These are phyloP conservation scores for Plecotus auritus DNA, from an alignment of 2,113 vertebrate species.

Conservation along the genomic window DNA sequence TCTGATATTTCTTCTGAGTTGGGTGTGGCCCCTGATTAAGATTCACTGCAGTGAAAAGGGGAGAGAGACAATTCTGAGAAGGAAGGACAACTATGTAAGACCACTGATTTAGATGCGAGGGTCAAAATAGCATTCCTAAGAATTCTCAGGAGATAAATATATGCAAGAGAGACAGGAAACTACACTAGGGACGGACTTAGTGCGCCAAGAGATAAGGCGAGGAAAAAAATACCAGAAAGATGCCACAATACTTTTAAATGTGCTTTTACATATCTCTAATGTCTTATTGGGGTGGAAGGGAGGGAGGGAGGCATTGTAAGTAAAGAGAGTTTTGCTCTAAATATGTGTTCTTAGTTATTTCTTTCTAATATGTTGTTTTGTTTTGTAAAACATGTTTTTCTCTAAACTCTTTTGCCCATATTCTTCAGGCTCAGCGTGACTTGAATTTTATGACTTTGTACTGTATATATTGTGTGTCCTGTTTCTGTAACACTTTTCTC, in stretches of 20 bases:
- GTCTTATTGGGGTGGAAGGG: background rate
- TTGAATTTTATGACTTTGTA: background rate
- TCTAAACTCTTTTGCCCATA: background rate
- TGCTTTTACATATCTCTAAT: too few species aligned
- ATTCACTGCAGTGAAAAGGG: background rate
- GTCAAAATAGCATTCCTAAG: background rate
- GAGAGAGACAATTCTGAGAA: background rate
- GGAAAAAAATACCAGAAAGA: background rate
- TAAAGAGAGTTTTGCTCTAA: background rate
- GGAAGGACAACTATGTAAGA: background rate
- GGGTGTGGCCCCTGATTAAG: background rate
- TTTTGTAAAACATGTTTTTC: background rate
- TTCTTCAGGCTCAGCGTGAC: background rate
- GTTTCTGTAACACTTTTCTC: slow-evolving; percentile 79
- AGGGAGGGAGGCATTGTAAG: background rate
- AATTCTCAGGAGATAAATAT: background rate
- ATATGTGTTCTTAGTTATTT: background rate
- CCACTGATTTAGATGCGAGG: background rate
- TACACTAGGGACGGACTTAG: background rate
- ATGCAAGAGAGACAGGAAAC: background rate
- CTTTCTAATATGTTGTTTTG: background rate
- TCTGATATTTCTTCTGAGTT: background rate
- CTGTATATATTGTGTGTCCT: background rate
- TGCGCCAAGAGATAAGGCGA: background rate
- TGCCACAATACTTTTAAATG: too few species aligned